Base-by-base conservation (phyloP, 2,888 invertebrate genomes). In the Agonopterix subpropinquella region DNA sequence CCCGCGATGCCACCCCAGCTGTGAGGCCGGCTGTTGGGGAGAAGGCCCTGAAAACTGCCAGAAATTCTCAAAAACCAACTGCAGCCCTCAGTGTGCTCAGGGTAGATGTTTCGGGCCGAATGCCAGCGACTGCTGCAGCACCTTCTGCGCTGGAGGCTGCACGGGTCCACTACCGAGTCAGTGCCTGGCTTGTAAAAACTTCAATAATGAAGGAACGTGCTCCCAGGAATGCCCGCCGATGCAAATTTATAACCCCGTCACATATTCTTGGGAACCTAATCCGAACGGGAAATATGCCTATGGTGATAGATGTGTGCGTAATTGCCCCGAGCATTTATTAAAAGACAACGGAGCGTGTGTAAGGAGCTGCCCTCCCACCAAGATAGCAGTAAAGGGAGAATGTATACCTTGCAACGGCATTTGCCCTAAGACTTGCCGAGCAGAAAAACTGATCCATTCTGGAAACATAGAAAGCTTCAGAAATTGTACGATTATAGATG, bases 101-200 rank as follows among this genome's bases (percentile, higher is more conserved):
- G 98, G 98, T 1, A 91, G 98, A 49, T 99, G 99, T 77, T 99
- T 96, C 70, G 98, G 98, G 0, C 92, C 94, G 0, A 93, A 96
- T 61, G 97, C 98, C 0, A 89, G 97, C 41, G 96, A 98, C 71
- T 99, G 99, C 76, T 99, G 99, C 75, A 98, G 99, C 79, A 90
- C 97, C 9, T 98, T 98, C 77, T 99, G 99, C 78, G 98, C 98
- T 5, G 99, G 98, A 11, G 99, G 99, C 9, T 99, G 99, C 76
- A 95, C 92, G 0, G 99, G 98, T 0, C 98, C 98, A 0, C 94
- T 95, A 53, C 96, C 97, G 62, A 96, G 94, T 67, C 97, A 98
- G 76, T 99, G 99, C 75, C 92, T 97, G 61, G 98, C 98, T 0
- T 99, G 99, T 77, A 92, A 94, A 64, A 97, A 98, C 77, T 98